phyloP scores from a whole-genome alignment of 2,797 vertebrate species.

The Chrosomus eos region DNA sequence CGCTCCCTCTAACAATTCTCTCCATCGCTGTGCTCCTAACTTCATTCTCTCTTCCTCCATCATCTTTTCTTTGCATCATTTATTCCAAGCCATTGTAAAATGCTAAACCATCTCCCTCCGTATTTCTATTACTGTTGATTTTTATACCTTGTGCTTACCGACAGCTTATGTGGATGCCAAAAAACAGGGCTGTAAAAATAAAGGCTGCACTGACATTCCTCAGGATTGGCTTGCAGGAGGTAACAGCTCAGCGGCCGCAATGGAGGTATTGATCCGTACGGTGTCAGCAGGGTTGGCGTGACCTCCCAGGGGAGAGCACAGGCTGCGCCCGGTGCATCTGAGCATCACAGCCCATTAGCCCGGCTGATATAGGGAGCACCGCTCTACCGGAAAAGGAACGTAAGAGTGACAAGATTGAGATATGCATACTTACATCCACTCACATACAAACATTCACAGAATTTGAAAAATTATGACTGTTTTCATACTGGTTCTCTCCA shows the following conservation, averaged over 20 bases:
- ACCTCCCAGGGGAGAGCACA: conserved; percentile 42
- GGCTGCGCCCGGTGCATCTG: conserved; percentile 44
- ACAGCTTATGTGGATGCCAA: neutral
- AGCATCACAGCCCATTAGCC: conserved; percentile 53
- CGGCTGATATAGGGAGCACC: conserved; percentile 32
- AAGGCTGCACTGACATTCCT: neutral
- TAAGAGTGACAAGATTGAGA: neutral
- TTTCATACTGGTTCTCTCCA: neutral
- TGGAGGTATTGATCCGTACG: conserved; percentile 47
- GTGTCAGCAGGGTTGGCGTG: conserved; percentile 44
- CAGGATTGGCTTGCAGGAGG: conserved; percentile 28
- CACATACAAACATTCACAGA: neutral
- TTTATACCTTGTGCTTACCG: conserved; percentile 13
- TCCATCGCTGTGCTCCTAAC: neutral
- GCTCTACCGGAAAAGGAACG: neutral
- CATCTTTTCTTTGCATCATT: conserved; percentile 22
- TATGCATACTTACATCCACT: neutral
- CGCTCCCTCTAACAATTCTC: neutral
- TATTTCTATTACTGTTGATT: neutral
- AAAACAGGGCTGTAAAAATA: conserved; percentile 7
- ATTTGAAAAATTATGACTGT: neutral
- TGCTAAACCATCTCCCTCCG: neutral
- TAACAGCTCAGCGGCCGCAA: conserved; percentile 17
- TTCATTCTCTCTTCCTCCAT: conserved; percentile 2
- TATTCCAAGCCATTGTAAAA: conserved; percentile 22